phyloP scores from a whole-genome alignment of 1,140 invertebrate genomes.

The Drosophila sechellia region DNA sequence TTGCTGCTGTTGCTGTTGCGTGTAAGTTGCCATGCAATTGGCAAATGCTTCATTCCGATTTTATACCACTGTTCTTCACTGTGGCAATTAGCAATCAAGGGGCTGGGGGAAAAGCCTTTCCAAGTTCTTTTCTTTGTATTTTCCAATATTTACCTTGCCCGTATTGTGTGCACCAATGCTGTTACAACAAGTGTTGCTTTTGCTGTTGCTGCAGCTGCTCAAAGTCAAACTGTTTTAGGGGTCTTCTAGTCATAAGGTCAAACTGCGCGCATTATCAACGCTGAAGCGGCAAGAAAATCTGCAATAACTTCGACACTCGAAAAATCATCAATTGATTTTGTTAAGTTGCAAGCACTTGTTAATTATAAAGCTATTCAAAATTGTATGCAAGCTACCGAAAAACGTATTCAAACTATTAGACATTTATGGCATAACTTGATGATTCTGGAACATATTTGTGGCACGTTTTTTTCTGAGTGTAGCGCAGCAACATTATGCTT shows the following conservation, averaged over 20 bases:
- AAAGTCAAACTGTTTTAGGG: constrained; percentile 53
- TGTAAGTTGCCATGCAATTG: constrained; percentile 65
- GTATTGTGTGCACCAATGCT: not conserved
- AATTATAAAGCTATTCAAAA: too few relatives aligned
- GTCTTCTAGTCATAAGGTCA: constrained; percentile 62
- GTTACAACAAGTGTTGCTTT: constrained; percentile 28
- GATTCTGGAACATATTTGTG: not conserved
- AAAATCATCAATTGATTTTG: not conserved
- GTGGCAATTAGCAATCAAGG: constrained; percentile 15
- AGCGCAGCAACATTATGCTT: constrained; percentile 25
- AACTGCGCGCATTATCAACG: constrained; percentile 48
- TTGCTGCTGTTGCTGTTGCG: constrained; percentile 44
- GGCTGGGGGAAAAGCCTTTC: not conserved
- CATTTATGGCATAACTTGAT: not conserved
- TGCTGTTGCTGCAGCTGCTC: not conserved
- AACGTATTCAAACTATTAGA: not conserved
- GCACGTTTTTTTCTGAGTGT: not conserved
- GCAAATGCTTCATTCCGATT: constrained; percentile 16
- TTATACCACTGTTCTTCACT: constrained; percentile 9
- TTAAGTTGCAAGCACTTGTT: too few relatives aligned
- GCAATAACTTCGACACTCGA: not conserved
- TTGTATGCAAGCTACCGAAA: not conserved
- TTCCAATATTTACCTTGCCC: not conserved
- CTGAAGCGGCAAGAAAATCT: not conserved
- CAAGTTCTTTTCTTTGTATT: not conserved